Base-by-base conservation (phyloP, 1,140 invertebrate species). In the Conus ventricosus region DNA sequence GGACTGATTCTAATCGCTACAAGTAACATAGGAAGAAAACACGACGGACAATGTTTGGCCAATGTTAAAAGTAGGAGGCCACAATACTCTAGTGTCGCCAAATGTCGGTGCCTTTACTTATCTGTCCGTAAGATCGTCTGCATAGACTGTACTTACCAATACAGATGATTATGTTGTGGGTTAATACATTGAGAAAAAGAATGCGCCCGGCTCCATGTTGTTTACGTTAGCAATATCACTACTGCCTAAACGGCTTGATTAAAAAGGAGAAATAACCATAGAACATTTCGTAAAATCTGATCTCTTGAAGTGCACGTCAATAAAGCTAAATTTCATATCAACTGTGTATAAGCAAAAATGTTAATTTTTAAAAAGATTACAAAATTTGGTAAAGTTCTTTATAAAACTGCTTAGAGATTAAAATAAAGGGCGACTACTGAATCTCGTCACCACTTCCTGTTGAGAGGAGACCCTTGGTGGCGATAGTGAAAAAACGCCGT, bases 141-240 rank as follows among this genome's bases (percentile, higher is more conserved):
- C 25, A 25, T 10, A 13, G 84, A 25, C 0, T 87, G 17, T 75
- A 23, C 60, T 67, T 87, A 55, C 76, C 71, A 53, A 25, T n/a
- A 54, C 67, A 23, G 53, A 83, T 53, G 53, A 55, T 55, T 11
- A 20, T 57, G 1, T 2, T 25, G 17, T 83, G 39, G 80, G 25
- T n/a, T 51, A 39, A 39, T 39, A 3, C 39, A 39, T n/a, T 51
- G 80, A 53, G 20, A 15, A 25, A 55, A n/a, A 55, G n/a, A 39
- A 25, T 57, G 17, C 71, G 75, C 71, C 53, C 25, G 85, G 10
- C 53, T 51, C 87, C 87, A 88, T 88, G 81, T 88, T 88, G 87
- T 88, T 88, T 84, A 88, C 82, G 67, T 88, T 88, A 82, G 63
- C 82, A 55, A 71, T 71, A 71, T 71, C 67, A 71, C 67, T 20